Percentiles rank a stretch among this genome's conserved stretches.
These are phyloP conservation scores for Astyanax mexicanus DNA, from an alignment of 2,797 vertebrate species.

Conservation along the genomic window DNA sequence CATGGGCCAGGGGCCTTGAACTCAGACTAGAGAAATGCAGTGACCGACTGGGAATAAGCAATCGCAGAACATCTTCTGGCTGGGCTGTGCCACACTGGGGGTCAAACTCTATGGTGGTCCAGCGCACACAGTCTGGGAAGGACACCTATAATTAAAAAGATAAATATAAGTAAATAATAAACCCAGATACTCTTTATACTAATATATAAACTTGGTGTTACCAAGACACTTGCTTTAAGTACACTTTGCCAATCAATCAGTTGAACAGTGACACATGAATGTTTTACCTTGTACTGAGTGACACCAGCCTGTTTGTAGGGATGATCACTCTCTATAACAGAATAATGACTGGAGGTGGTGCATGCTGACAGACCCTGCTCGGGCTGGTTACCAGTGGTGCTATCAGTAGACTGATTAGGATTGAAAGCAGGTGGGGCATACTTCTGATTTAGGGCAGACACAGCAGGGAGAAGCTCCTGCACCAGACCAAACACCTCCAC, in stretches of 20 bases:
- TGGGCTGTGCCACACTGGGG: slow-evolving; percentile 97
- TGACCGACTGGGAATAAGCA: slow-evolving; percentile 92
- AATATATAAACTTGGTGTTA: too few species aligned
- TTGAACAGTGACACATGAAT: neutral
- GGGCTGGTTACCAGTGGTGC: slow-evolving; percentile 96
- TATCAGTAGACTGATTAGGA: slow-evolving; percentile 99
- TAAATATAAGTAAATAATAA: neutral
- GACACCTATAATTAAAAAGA: slow-evolving; percentile 80
- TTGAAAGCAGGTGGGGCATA: slow-evolving; percentile 97
- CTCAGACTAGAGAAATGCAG: slow-evolving; percentile 87
- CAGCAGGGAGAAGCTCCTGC: slow-evolving; percentile 94
- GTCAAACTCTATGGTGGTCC: slow-evolving; percentile 97
- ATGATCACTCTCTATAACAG: slow-evolving; percentile 96
- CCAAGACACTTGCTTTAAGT: neutral
- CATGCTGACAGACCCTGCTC: slow-evolving; percentile 96
- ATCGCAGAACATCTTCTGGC: slow-evolving; percentile 93
- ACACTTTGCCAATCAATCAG: neutral
- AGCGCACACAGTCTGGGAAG: slow-evolving; percentile 96
- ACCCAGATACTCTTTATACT: too few species aligned
- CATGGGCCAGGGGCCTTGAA: slow-evolving; percentile 88
- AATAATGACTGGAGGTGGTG: slow-evolving; percentile 96
- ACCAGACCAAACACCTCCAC: slow-evolving; percentile 98
- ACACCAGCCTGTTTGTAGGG: slow-evolving; percentile 96
- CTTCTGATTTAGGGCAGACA: slow-evolving; percentile 97
- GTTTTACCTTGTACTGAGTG: slow-evolving; percentile 92